A percentile compares a stretch with the other conserved stretches of the same genome.
phyloP scores from a whole-genome alignment of 1,140 invertebrate genomes.

The Tetraneura akinire region DNA sequence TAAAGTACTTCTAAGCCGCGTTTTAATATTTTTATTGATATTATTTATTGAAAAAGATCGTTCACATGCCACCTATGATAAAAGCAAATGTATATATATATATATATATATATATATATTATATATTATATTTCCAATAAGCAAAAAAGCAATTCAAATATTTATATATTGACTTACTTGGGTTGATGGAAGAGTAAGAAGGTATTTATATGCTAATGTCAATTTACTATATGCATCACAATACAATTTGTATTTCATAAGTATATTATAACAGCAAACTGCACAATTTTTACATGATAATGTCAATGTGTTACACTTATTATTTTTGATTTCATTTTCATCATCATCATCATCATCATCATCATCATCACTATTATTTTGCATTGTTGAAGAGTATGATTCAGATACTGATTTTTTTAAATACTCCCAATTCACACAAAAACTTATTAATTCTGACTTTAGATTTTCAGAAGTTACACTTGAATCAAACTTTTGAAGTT shows the following conservation, averaged over 20 bases:
- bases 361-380: background rate
- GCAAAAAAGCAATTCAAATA: no score
- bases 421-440: background rate
- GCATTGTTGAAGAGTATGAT: background rate
- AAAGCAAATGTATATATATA: no score
- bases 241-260: background rate
- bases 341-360: background rate
- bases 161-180: background rate
- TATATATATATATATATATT: no score
- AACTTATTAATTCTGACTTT: background rate
- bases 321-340: background rate
- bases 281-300: background rate
- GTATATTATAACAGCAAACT: background rate
- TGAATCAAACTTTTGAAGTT: background rate
- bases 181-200: background rate
- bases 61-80: no score
- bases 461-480: background rate
- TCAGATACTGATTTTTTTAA: background rate
- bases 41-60: no score
- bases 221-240: constrained; percentile 8
- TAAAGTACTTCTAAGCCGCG: no score
- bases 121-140: no score
- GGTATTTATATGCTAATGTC: background rate
- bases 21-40: no score
- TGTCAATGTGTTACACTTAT: background rate